These are phyloP conservation scores for Paramacrobiotus metropolitanus DNA, from an alignment of 1,140 invertebrate genomes.

Conservation along the genomic window DNA sequence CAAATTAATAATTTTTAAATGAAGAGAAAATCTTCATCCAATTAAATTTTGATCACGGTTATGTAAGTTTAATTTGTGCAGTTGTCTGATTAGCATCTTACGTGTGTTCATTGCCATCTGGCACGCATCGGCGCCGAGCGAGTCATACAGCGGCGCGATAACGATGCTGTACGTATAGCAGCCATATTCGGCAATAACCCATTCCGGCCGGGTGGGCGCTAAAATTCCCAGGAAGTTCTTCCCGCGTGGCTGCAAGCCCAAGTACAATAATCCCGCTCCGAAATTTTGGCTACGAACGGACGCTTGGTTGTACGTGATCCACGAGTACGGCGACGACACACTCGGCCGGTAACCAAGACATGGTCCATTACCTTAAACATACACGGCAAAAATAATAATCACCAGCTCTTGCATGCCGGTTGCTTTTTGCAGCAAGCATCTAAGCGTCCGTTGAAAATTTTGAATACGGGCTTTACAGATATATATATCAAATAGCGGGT, in stretches of 20 bases:
- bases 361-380: not conserved
- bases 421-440: too few species aligned
- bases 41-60: too few species aligned
- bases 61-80: too few species aligned
- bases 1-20: too few species aligned
- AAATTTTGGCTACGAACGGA: not conserved
- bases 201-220: not conserved
- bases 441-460: too few species aligned
- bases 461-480: too few species aligned
- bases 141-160: not conserved
- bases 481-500: too few species aligned
- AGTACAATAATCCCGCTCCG: not conserved
- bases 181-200: not conserved
- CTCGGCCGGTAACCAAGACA: not conserved
- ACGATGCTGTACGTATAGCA: not conserved
- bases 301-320: not conserved
- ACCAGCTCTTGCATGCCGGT: too few species aligned
- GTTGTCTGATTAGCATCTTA: too few species aligned
- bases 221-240: not conserved
- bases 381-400: too few species aligned
- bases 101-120: not conserved
- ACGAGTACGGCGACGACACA: not conserved
- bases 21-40: too few species aligned
- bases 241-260: not conserved
- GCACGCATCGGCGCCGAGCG: not conserved